Evolutionary conservation across 2,797 vertebrate species (phyloP).

Genomic region (Rhodeus uyekii): DNA sequence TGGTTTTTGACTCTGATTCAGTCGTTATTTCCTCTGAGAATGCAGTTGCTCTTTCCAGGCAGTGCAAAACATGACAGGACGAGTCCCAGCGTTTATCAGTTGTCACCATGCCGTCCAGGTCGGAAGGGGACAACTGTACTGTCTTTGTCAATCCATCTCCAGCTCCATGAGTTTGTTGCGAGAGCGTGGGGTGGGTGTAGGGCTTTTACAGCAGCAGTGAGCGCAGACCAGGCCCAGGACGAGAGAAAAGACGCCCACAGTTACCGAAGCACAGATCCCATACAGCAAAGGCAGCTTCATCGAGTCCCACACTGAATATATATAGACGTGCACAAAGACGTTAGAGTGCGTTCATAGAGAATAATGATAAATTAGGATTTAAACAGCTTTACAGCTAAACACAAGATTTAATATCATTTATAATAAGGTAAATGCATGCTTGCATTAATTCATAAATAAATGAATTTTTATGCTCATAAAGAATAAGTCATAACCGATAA

Average conservation of each 20-base stretch:
- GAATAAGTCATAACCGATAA: not conserved
- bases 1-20: not conserved
- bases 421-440: not conserved
- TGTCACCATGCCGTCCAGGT: slow-evolving; percentile 62
- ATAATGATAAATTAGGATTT: not conserved
- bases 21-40: slow-evolving; percentile 25
- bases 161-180: slow-evolving; percentile 90
- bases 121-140: slow-evolving; percentile 58
- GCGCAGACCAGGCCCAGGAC: slow-evolving; percentile 90
- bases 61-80: not conserved
- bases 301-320: slow-evolving; percentile 87
- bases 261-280: slow-evolving; percentile 81
- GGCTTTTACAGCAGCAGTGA: slow-evolving; percentile 88
- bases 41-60: not conserved
- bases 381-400: not conserved
- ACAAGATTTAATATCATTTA: not conserved
- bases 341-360: not conserved
- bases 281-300: slow-evolving; percentile 92
- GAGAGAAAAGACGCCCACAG: slow-evolving; percentile 87
- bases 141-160: slow-evolving; percentile 90
- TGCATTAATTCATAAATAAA: not conserved
- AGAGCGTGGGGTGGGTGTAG: slow-evolving; percentile 74
- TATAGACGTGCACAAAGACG: not conserved
- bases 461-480: not conserved
- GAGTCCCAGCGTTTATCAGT: not conserved